Conservation (phyloP, 2,797 vertebrate species). For the Poliocrania exsul region DNA sequence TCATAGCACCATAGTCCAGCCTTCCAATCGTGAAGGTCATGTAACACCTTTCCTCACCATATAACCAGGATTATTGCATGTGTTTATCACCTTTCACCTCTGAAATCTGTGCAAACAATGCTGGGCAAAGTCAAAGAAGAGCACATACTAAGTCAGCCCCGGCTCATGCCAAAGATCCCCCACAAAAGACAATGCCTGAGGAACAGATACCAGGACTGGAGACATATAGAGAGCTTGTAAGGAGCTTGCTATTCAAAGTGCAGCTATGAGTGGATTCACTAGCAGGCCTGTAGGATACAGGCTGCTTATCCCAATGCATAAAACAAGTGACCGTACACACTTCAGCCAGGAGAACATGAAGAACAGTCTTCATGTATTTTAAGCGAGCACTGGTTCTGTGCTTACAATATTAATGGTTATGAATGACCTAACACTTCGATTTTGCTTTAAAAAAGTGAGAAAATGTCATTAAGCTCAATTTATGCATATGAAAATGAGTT, state of each 20-base stretch:
- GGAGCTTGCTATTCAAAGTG: neutral
- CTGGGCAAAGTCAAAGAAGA: neutral
- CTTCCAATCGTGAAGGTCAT: neutral
- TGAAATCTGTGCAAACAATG: neutral
- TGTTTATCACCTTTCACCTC: neutral
- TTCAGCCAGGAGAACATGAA: neutral
- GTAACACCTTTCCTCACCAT: accelerated
- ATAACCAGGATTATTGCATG: neutral
- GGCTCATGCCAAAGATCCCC: neutral
- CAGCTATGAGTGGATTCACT: neutral
- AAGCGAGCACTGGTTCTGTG: neutral
- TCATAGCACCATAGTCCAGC: neutral
- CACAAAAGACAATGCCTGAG: neutral
- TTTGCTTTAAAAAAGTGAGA: neutral
- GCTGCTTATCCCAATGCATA: neutral
- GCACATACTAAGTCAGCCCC: neutral
- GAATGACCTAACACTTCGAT: neutral
- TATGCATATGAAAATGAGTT: neutral
- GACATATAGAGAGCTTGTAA: neutral
- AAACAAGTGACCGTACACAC: neutral
- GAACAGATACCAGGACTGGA: neutral
- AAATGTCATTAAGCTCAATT: neutral
- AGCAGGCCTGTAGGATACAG: neutral
- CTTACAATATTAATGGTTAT: neutral
- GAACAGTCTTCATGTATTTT: neutral